These are phyloP conservation scores for Criorhina ranunculi DNA, from an alignment of 2,888 invertebrate genomes.

Conservation along the genomic window DNA sequence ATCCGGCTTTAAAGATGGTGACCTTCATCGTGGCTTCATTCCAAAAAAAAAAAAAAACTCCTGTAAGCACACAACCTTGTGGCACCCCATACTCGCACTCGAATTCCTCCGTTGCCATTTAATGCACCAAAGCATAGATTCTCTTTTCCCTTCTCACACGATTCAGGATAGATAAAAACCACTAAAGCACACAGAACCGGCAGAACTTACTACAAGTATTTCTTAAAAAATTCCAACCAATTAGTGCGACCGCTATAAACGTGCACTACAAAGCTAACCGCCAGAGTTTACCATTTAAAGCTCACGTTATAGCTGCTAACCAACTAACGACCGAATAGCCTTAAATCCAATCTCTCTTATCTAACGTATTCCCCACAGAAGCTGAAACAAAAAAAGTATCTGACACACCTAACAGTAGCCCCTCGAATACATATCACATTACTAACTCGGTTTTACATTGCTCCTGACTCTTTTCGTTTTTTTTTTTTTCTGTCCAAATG, in stretches of 20 bases:
- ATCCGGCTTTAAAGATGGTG: too few relatives aligned
- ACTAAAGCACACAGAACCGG: not conserved
- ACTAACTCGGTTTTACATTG: slow-evolving; percentile 48
- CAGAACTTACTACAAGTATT: not conserved
- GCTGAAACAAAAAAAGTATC: slow-evolving; percentile 34
- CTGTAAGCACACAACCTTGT: not conserved
- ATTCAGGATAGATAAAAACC: not conserved
- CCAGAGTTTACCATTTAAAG: slow-evolving; percentile 33
- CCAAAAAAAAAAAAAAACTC: not conserved
- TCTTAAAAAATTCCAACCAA: slow-evolving; percentile 8
- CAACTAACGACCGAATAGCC: slow-evolving; percentile 3
- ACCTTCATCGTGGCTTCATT: too few relatives aligned
- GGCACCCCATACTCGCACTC: not conserved
- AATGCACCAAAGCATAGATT: too few relatives aligned
- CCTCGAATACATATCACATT: slow-evolving; percentile 17
- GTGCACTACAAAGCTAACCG: slow-evolving; percentile 36
- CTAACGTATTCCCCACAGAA: slow-evolving; percentile 38
- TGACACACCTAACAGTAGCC: slow-evolving; percentile 33
- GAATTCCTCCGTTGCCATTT: not conserved
- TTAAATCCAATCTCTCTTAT: slow-evolving; percentile 36
- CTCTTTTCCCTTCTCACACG: not conserved
- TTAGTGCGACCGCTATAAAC: slow-evolving; percentile 24
- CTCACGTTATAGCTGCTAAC: slow-evolving; percentile 10
- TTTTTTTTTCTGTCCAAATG: slow-evolving; percentile 2
- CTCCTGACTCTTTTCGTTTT: slow-evolving; percentile 28